Percentiles rank a stretch among this genome's conserved stretches.
These are phyloP conservation scores for Stomatorhinus walkeri DNA, from an alignment of 2,797 vertebrate genomes.

Conservation along the genomic window DNA sequence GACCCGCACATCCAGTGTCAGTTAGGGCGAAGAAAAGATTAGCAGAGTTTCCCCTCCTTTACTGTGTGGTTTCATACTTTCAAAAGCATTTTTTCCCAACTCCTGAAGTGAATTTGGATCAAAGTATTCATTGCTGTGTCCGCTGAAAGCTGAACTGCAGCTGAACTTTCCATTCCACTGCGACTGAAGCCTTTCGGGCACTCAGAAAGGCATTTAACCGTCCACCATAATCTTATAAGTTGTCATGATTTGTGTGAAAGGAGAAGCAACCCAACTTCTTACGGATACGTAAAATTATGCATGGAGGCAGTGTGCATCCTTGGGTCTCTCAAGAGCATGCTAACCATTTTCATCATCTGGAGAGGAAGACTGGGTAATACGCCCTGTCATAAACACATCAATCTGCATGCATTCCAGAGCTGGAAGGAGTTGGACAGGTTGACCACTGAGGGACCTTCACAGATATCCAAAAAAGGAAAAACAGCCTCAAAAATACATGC, in stretches of 20 bases:
- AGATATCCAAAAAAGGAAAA: background rate
- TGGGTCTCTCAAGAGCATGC: conserved; percentile 1
- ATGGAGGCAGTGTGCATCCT: background rate
- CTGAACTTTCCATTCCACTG: conserved; percentile 49
- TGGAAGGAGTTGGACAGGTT: background rate
- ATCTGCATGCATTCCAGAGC: conserved; percentile 11
- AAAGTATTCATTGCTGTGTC: conserved; percentile 29
- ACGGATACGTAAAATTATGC: background rate
- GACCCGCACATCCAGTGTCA: conserved; percentile 38
- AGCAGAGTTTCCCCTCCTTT: conserved; percentile 21
- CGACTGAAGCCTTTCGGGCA: conserved; percentile 22
- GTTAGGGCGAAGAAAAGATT: conserved; percentile 47
- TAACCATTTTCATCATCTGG: background rate
- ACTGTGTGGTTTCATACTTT: conserved; percentile 40
- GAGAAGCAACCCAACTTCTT: background rate
- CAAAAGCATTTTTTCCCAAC: conserved; percentile 23
- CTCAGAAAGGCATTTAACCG: background rate
- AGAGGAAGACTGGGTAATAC: background rate
- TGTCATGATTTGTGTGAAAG: conserved; percentile 8
- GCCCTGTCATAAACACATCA: conserved; percentile 13
- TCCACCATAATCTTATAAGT: background rate
- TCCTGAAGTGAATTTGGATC: conserved; percentile 32
- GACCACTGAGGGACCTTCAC: background rate
- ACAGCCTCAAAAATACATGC: background rate
- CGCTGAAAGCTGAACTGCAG: conserved; percentile 45